phyloP scores from a whole-genome alignment of 2,888 invertebrate genomes.

The Lordiphosa andalusiaca region DNA sequence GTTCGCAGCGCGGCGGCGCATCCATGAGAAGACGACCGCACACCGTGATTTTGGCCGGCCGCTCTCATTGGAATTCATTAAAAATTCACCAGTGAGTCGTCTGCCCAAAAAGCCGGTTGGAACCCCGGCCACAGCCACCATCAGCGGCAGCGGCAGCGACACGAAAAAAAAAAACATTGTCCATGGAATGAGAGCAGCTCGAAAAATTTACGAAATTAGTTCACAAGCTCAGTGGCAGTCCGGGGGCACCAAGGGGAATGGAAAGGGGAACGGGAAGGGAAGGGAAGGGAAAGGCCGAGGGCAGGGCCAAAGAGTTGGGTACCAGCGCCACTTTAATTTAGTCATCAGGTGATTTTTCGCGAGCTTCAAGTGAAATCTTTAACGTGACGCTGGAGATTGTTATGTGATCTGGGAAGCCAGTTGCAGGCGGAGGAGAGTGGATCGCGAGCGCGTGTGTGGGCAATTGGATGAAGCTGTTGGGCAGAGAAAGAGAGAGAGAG shows the following conservation, averaged over 20 bases:
- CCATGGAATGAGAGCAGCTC: constrained; percentile 76
- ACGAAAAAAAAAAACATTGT: constrained; percentile 56
- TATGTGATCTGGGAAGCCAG: constrained; percentile 53
- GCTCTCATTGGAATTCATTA: constrained; percentile 77
- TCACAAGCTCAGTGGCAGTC: constrained; percentile 64
- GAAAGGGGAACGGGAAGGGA: not conserved
- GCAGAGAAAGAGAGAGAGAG: constrained; percentile 7
- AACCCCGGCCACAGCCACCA: constrained; percentile 49
- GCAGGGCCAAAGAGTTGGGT: constrained; percentile 41
- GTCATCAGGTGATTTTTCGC: constrained; percentile 78
- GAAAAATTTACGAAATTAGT: constrained; percentile 78
- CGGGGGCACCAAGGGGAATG: constrained; percentile 2
- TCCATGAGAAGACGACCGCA: constrained; percentile 68
- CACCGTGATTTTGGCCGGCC: constrained; percentile 69
- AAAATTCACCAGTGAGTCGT: constrained; percentile 74
- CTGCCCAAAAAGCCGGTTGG: constrained; percentile 76
- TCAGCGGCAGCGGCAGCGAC: constrained; percentile 11
- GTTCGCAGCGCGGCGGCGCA: constrained; percentile 17
- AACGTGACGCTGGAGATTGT: constrained; percentile 78
- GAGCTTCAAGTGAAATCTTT: constrained; percentile 76
- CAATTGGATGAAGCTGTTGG: constrained; percentile 42
- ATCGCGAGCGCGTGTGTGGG: constrained; percentile 59
- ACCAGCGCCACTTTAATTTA: constrained; percentile 78
- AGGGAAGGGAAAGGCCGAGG: not conserved
- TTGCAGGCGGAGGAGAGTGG: constrained; percentile 3